Evolutionary conservation across 2,888 invertebrate species (phyloP), one percentile per base, ranked within the genome.

Genomic region (Halocaridina rubra): DNA sequence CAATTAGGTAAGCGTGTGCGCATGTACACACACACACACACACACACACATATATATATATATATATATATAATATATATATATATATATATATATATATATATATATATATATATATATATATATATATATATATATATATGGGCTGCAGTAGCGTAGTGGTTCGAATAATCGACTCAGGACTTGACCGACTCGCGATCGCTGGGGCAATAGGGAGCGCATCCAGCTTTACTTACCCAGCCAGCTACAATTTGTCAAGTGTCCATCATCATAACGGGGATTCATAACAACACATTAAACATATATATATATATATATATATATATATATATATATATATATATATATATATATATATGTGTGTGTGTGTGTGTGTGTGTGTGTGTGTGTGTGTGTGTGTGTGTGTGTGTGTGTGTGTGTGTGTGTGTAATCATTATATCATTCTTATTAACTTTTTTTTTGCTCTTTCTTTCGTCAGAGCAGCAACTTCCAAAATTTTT

Each of bases 301-400:
- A 32, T 3, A 39, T 33, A 39, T 72, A 19, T 72, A 39, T 32
- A 53, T n/a, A 53, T 8, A 29, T 46, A 30, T 30, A 57, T 75
- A 59, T 76, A 32, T 76, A 59, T 30, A 59, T 76, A 59, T 76
- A 59, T 76, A 59, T 76, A 59, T 76, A 59, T 76, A 59, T 76
- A 59, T 61, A 61, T 59, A 61, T 61, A 61, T 76, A 61, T 76
- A 61, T 76, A 61, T 76, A 61, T 59, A 61, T 59, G 76, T 59
- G 76, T 59, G 76, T 59, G 75, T 57, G 75, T 75, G 57, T 75
- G 22, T 72, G 72, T 72, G 33, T 72, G 72, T 72, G 61, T 61
- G 61, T 61, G 61, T 61, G 61, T 19, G 61, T 61, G 61, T 19
- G 61, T 61, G 61, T 61, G 61, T 61, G 61, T 61, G 61, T n/a